These are phyloP conservation scores for Capreolus pygargus DNA, from an alignment of 2,113 vertebrate species.

Conservation along the genomic window DNA sequence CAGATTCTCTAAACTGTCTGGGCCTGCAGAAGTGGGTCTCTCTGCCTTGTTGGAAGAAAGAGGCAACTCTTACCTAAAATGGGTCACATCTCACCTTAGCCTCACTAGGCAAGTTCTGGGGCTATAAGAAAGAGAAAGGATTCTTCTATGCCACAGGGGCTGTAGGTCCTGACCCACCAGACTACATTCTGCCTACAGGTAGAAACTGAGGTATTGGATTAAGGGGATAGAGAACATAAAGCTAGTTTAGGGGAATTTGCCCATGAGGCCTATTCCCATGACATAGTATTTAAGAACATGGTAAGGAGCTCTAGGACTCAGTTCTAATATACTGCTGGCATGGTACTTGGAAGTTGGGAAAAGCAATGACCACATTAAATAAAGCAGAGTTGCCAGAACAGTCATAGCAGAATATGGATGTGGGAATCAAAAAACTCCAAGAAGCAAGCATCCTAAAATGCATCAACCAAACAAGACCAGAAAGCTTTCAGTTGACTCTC, in stretches of 20 bases:
- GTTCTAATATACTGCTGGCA: not conserved
- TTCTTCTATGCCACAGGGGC: not conserved
- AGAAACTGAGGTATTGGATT: not conserved
- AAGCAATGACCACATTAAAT: not conserved
- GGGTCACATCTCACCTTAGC: not conserved
- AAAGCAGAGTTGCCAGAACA: not conserved
- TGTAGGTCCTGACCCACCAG: not conserved
- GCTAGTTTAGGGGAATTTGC: not conserved
- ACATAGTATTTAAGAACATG: not conserved
- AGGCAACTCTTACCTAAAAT: not conserved
- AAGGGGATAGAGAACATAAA: not conserved
- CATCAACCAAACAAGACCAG: not conserved
- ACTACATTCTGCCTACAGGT: not conserved
- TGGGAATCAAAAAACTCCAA: not conserved
- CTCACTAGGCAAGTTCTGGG: not conserved
- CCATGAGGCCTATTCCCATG: not conserved
- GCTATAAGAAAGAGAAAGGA: not conserved
- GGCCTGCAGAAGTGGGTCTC: not conserved
- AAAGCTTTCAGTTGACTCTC: not conserved
- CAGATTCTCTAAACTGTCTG: not conserved
- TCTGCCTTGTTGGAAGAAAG: not conserved
- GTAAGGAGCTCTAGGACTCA: not conserved
- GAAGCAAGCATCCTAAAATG: not conserved
- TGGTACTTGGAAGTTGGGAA: not conserved
- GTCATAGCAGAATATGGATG: not conserved